Conservation (phyloP, 2,113 vertebrate genomes). For the Zootoca vivipara region DNA sequence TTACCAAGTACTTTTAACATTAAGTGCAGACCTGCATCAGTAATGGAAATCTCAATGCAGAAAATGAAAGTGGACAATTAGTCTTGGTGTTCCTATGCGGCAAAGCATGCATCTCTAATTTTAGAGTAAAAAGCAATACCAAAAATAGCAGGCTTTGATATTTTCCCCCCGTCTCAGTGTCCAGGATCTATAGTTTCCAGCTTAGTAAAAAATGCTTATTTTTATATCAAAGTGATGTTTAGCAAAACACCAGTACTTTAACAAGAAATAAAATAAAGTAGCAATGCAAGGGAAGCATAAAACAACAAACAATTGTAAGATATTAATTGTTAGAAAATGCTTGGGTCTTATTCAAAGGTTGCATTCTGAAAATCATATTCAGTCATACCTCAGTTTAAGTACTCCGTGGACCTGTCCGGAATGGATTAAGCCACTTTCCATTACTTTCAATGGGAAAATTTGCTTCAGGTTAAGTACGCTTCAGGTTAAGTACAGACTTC, state of each 20-base stretch:
- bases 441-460: no score
- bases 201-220: conserved; percentile 26
- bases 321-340: conserved; percentile 46
- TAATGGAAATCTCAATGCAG: neutral
- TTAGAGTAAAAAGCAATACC: conserved; percentile 24
- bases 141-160: conserved; percentile 42
- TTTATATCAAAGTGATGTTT: conserved; percentile 48
- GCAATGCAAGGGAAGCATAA: conserved; percentile 15
- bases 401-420: no score
- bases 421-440: no score
- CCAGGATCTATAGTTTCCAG: neutral
- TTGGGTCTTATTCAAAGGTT: neutral
- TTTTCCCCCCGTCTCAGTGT: rapidly evolving
- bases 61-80: neutral
- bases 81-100: neutral
- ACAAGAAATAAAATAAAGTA: conserved; percentile 49
- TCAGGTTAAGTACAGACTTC: no score
- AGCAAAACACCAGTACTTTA: conserved; percentile 38
- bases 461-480: no score
- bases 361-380: no score
- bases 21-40: neutral
- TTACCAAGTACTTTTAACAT: neutral
- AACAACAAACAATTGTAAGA: conserved; percentile 28
- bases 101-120: conserved; percentile 1
- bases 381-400: no score